Percentiles rank a stretch among this genome's conserved stretches.
Evolutionary conservation across 2,797 vertebrate species (phyloP).

Genomic region (Morus bassanus): DNA sequence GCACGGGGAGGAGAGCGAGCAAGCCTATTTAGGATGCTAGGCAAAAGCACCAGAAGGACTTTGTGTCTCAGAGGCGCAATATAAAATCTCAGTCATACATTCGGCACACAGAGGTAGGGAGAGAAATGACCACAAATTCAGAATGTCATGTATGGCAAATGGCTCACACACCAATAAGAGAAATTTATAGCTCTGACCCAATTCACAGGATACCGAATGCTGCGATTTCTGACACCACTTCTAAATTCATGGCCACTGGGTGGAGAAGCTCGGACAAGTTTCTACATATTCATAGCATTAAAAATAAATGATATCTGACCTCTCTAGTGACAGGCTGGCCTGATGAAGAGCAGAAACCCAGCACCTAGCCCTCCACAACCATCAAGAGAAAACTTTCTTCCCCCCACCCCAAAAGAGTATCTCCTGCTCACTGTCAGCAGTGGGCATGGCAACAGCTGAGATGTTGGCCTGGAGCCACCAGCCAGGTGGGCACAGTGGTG

Average conservation of each 20-base stretch:
- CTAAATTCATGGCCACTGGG: neutral
- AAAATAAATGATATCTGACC: conserved; percentile 23
- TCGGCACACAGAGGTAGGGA: neutral
- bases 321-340: neutral
- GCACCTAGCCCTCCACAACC: neutral
- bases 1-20: neutral
- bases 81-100: conserved; percentile 13
- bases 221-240: neutral
- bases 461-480: neutral
- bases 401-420: neutral
- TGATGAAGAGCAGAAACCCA: neutral
- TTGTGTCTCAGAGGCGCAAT: conserved; percentile 11
- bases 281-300: conserved; percentile 30
- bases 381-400: neutral
- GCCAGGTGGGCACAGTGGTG: neutral
- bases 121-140: conserved; percentile 35
- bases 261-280: neutral
- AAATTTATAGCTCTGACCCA: neutral
- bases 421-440: neutral
- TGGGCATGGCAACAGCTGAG: neutral
- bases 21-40: conserved; percentile 26
- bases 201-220: neutral
- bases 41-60: conserved; percentile 40
- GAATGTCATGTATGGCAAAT: conserved; percentile 15
- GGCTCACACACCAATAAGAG: neutral